Conservation (phyloP, 2,797 vertebrate genomes). For the Sebastes vulpes region DNA sequence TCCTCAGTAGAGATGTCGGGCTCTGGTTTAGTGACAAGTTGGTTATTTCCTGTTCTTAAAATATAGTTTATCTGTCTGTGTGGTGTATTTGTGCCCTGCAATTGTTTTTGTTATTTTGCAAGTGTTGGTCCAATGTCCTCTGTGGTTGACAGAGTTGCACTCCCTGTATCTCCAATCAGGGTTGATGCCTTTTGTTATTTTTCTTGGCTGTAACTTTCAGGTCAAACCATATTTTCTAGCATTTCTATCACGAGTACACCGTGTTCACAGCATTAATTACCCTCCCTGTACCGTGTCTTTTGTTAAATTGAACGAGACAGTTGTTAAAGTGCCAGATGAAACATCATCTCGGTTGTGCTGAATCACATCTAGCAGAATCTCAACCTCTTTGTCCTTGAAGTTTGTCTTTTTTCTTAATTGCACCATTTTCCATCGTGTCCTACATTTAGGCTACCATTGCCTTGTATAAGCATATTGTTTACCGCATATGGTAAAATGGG, state of each 20-base stretch:
- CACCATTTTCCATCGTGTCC: neutral
- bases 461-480: neutral
- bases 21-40: neutral
- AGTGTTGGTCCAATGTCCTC: neutral
- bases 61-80: neutral
- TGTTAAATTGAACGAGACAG: neutral
- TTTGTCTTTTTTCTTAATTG: neutral
- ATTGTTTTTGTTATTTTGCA: neutral
- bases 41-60: neutral
- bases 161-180: neutral
- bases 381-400: neutral
- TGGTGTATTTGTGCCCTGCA: neutral
- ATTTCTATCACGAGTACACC: neutral
- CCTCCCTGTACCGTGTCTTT: neutral
- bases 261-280: neutral
- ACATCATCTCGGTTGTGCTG: neutral
- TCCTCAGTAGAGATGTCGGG: neutral
- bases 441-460: neutral
- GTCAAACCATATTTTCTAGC: neutral
- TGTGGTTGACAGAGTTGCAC: neutral
- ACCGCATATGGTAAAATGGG: neutral
- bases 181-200: neutral
- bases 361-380: neutral
- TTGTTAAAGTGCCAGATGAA: conserved; percentile 10
- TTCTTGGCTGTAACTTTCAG: neutral